Conservation (phyloP, 2,888 invertebrate genomes). For the Campopleginae sp. region DNA sequence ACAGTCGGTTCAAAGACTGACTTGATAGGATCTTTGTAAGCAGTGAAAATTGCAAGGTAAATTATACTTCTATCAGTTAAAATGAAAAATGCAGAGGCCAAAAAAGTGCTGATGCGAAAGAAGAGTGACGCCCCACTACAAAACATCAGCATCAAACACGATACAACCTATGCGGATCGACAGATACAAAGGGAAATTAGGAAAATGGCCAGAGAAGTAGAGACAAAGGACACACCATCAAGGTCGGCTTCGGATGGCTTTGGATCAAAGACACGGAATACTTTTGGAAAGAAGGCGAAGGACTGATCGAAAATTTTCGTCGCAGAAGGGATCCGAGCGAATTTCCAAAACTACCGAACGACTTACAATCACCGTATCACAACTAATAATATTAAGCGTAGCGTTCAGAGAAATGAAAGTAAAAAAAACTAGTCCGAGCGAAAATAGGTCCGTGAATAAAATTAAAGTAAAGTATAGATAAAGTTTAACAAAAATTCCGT, state of each 20-base stretch:
- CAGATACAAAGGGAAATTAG: neutral
- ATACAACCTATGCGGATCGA: neutral
- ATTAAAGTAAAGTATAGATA: neutral
- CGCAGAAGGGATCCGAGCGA: neutral
- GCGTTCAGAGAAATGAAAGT: neutral
- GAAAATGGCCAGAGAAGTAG: neutral
- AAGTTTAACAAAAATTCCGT: neutral
- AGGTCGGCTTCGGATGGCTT: constrained; percentile 1
- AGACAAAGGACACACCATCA: neutral
- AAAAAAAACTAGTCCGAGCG: neutral
- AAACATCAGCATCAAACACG: neutral
- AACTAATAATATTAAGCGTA: neutral
- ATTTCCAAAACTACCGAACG: neutral
- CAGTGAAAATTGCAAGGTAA: neutral
- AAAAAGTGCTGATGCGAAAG: neutral
- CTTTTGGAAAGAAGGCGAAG: neutral
- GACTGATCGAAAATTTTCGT: constrained; percentile 1
- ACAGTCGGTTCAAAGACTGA: neutral
- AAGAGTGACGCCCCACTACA: neutral
- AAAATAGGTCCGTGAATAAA: neutral
- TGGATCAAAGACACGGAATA: neutral
- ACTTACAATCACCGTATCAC: neutral
- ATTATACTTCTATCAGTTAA: neutral
- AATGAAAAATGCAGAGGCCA: neutral
- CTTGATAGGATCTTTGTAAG: neutral